These are phyloP conservation scores for Endotricha flammealis DNA, from an alignment of 2,888 invertebrate genomes.

Conservation along the genomic window DNA sequence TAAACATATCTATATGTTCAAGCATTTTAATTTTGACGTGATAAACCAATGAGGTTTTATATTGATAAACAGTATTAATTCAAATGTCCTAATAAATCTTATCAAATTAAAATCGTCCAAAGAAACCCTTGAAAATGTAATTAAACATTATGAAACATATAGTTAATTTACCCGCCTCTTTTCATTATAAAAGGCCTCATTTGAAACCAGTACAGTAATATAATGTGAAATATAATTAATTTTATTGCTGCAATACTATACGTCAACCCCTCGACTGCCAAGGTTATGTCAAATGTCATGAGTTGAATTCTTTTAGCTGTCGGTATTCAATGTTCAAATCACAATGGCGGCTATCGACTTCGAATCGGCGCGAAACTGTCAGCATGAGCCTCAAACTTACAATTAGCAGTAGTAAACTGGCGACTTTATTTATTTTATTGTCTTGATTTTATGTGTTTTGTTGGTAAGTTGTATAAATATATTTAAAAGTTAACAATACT, in stretches of 20 bases:
- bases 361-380: slow-evolving; percentile 7
- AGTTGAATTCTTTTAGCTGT: slow-evolving; percentile 17
- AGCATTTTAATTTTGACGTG: too few species aligned
- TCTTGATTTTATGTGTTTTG: neutral
- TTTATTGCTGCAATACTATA: slow-evolving; percentile 28
- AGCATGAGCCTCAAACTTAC: too few species aligned
- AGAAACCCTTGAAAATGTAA: slow-evolving; percentile 33
- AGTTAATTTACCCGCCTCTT: slow-evolving; percentile 25
- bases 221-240: slow-evolving; percentile 29
- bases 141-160: slow-evolving; percentile 31
- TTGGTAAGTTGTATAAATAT: too few species aligned
- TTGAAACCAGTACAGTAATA: slow-evolving; percentile 25
- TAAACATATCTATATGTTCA: too few species aligned
- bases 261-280: slow-evolving; percentile 29
- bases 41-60: too few species aligned
- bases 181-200: slow-evolving; percentile 28
- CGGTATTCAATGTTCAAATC: slow-evolving; percentile 28
- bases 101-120: slow-evolving; percentile 13
- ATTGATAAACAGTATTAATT: too few species aligned
- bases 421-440: neutral
- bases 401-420: too few species aligned
- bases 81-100: slow-evolving; percentile 3
- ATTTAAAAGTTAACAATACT: too few species aligned
- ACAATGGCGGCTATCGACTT: slow-evolving; percentile 6
- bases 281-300: slow-evolving; percentile 47